A percentile compares a stretch with the other conserved stretches of the same genome.
phyloP scores from a whole-genome alignment of 2,888 invertebrate genomes.

The Morpho helenor region DNA sequence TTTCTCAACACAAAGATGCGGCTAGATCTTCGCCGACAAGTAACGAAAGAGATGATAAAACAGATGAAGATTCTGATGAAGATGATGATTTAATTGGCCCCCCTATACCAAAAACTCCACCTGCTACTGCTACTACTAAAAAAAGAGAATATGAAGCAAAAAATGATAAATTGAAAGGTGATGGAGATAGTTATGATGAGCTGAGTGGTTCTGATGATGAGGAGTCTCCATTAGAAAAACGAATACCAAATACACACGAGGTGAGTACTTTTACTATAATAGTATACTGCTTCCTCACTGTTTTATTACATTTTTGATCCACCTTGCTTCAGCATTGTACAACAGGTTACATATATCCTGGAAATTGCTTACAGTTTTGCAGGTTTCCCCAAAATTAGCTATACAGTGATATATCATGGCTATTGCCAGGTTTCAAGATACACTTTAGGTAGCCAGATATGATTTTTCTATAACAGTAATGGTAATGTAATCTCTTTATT shows the following conservation, averaged over 20 bases:
- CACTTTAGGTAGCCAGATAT: too few species aligned
- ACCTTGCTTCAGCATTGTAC: too few species aligned
- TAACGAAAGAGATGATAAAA: constrained; percentile 1
- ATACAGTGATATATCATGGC: too few species aligned
- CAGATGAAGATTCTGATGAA: constrained; percentile 31
- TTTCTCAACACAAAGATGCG: too few species aligned
- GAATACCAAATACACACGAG: constrained; percentile 87
- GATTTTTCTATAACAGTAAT: too few species aligned
- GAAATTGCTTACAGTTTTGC: too few species aligned
- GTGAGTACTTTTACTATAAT: constrained; percentile 51
- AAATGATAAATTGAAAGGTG: constrained; percentile 20
- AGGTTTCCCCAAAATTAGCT: too few species aligned
- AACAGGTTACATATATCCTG: too few species aligned
- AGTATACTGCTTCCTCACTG: neutral
- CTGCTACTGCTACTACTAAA: constrained; percentile 15
- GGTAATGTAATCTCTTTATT: too few species aligned
- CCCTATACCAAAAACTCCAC: constrained; percentile 65
- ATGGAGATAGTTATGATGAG: constrained; percentile 67
- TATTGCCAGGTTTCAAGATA: too few species aligned
- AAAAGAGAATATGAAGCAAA: constrained; percentile 28
- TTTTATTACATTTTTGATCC: too few species aligned
- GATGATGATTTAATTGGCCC: constrained; percentile 82
- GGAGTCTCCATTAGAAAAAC: constrained; percentile 67
- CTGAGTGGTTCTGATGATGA: constrained; percentile 68
- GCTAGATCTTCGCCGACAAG: neutral